Base-by-base conservation (phyloP, 2,113 vertebrate species). In the Typhlomys cinereus region DNA sequence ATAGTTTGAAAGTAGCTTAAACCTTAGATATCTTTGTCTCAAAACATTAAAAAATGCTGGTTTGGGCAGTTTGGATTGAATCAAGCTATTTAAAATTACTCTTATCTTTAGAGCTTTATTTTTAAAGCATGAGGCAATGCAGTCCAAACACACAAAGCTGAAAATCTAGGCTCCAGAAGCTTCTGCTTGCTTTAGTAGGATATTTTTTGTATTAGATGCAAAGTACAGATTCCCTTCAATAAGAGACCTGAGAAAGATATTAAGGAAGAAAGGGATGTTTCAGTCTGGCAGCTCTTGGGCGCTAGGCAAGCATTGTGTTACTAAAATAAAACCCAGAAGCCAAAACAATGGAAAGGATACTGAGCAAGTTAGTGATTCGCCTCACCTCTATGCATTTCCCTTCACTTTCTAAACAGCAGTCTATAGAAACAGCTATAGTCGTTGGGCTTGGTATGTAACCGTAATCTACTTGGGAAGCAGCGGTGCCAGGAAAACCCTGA, bases 1-100 rank as follows among this genome's bases (percentile, higher is more conserved):
- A 88, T 5, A 54, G 93, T 79, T n/a, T 88, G 52, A 91, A 86
- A 96, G 91, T 91, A 76, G 69, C 66, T 94, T 69, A 85, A 85
- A 75, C 4, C 11, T 59, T 34, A 87, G n/a, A 80, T 0, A 10
- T 27, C n/a, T 84, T n/a, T n/a, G 57, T 44, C 31, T 89, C 48
- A 50, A 86, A 83, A 23, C 83, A 93, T 64, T 70, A n/a, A 41
- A 23, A 50, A 13, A 57, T 73, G 48, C 61, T 89, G 13, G 15
- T 52, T 91, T 89, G 76, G 21, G 36, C 7, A 78, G 23, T 64
- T 94, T 57, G 61, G 31, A 82, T 73, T 85, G 94, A 82, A 78
- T 91, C 14, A 73, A 78, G 78, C 89, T 89, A 83, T 87, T 92
- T 95, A 36, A 44, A 87, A 95, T 44, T 76, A 48, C 7, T 6